Percentiles rank a stretch among this genome's conserved stretches.
These are phyloP conservation scores for Alosa alosa DNA, from an alignment of 2,113 vertebrate species.

Conservation along the genomic window DNA sequence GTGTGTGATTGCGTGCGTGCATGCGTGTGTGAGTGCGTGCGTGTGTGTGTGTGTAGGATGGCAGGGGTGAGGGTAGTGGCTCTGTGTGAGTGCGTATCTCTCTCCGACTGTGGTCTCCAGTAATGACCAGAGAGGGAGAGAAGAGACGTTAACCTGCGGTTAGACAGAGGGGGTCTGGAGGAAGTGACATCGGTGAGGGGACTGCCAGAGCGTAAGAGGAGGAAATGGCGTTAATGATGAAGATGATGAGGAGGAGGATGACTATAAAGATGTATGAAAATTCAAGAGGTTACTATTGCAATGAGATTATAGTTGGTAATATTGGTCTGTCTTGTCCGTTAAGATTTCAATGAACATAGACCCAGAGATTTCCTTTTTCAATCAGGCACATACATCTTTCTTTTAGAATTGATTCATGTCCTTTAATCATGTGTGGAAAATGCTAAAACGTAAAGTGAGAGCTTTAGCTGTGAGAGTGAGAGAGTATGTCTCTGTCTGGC, in stretches of 20 bases:
- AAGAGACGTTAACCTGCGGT: too few relatives aligned
- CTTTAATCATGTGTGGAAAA: constrained; percentile 22
- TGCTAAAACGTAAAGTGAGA: not conserved
- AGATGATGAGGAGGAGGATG: not conserved
- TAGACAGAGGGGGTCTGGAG: not conserved
- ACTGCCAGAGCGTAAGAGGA: not conserved
- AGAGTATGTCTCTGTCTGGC: not conserved
- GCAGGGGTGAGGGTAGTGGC: too few relatives aligned
- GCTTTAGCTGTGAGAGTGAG: not conserved
- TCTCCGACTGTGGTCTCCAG: too few relatives aligned
- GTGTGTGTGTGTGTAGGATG: too few relatives aligned
- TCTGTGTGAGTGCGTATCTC: too few relatives aligned
- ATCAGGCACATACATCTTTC: constrained; percentile 8
- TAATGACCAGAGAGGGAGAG: too few relatives aligned
- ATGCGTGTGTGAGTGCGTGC: too few relatives aligned
- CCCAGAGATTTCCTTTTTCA: not conserved
- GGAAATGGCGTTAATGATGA: not conserved
- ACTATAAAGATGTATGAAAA: not conserved
- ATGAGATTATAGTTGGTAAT: not conserved
- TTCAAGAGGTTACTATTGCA: not conserved
- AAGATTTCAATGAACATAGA: not conserved
- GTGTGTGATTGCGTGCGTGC: too few relatives aligned
- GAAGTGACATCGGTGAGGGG: not conserved
- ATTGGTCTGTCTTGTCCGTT: constrained; percentile 27
- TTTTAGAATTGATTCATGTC: constrained; percentile 19